Conservation (phyloP, 2,797 vertebrate species). For the Sebastes steindachneri region DNA sequence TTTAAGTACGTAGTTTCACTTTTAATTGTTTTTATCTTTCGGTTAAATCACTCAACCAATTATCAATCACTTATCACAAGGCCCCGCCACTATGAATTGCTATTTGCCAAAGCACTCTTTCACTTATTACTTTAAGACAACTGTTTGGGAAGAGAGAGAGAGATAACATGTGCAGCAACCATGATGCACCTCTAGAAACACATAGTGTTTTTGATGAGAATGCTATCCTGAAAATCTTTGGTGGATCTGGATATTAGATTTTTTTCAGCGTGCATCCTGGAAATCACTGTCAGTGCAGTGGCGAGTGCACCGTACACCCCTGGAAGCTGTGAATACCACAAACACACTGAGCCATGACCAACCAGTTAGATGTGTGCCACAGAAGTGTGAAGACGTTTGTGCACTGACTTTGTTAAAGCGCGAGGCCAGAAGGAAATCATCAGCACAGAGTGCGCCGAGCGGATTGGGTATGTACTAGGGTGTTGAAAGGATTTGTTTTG, state of each 20-base stretch:
- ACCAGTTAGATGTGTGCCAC: background rate
- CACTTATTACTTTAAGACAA: background rate
- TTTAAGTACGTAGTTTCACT: background rate
- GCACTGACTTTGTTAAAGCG: background rate
- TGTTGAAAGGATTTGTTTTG: background rate
- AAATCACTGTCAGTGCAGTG: background rate
- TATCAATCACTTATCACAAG: background rate
- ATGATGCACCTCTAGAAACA: background rate
- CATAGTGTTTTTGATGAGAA: background rate
- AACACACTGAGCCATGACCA: background rate
- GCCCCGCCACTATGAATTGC: background rate
- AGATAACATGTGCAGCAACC: background rate
- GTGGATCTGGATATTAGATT: background rate
- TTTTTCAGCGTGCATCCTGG: background rate
- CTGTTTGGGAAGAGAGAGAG: background rate
- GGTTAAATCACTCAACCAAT: background rate
- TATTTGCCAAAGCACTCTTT: background rate
- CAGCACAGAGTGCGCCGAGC: background rate
- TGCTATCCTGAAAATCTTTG: background rate
- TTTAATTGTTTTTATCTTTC: background rate
- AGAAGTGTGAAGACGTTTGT: background rate
- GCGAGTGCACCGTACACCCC: background rate
- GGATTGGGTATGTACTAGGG: background rate
- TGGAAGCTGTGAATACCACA: background rate
- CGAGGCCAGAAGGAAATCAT: background rate